Conservation (phyloP, 1,140 invertebrate species). For the Drosophila tristis region DNA sequence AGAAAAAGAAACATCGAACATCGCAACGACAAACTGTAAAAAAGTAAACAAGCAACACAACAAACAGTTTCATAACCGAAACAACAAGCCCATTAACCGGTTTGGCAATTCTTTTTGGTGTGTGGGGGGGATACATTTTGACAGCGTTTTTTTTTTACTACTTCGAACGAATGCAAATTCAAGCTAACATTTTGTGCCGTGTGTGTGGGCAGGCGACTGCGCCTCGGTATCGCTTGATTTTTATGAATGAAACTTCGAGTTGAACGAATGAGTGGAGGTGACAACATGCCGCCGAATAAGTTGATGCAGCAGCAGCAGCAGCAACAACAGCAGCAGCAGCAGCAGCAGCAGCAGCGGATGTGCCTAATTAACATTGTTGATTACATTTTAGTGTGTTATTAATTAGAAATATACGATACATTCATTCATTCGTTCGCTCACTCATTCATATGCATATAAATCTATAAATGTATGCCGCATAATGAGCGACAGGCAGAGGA, state of each 20-base stretch:
- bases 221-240: conserved; percentile 51
- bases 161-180: conserved; percentile 75
- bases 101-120: conserved; percentile 46
- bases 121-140: conserved; percentile 35
- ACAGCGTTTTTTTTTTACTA: conserved; percentile 71
- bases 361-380: conserved; percentile 80
- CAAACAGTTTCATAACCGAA: conserved; percentile 65
- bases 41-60: conserved; percentile 13
- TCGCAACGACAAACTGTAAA: conserved; percentile 11
- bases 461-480: conserved; percentile 45
- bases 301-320: not conserved
- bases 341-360: conserved; percentile 59
- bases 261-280: conserved; percentile 13
- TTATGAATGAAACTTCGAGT: conserved; percentile 68
- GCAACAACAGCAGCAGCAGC: not conserved
- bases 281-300: conserved; percentile 26
- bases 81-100: conserved; percentile 48
- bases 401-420: conserved; percentile 66
- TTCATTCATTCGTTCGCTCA: conserved; percentile 28
- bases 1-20: not conserved
- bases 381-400: conserved; percentile 76
- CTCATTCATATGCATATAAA: conserved; percentile 21
- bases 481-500: conserved; percentile 62
- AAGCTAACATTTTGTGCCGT: conserved; percentile 34
- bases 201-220: conserved; percentile 60